A percentile compares a stretch with the other conserved stretches of the same genome.
These are phyloP conservation scores for Mus pahari DNA, from an alignment of 2,113 vertebrate genomes.

Conservation along the genomic window DNA sequence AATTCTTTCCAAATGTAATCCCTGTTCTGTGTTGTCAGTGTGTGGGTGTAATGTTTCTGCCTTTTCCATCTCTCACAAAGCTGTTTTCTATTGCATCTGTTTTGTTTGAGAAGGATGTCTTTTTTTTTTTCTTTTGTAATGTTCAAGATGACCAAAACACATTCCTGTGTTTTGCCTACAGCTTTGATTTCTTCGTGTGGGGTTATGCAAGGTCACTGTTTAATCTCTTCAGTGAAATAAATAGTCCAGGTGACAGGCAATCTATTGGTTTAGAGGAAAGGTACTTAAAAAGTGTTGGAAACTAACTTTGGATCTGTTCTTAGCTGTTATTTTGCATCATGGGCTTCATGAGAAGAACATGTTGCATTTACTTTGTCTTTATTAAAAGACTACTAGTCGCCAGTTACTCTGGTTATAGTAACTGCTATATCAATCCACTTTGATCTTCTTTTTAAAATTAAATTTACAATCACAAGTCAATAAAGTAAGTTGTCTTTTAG, in stretches of 20 bases:
- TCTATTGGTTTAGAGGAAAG: slow-evolving; percentile 64
- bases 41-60: slow-evolving; percentile 82
- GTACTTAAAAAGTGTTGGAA: slow-evolving; percentile 53
- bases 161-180: slow-evolving; percentile 67
- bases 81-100: slow-evolving; percentile 74
- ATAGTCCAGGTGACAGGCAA: slow-evolving; percentile 65
- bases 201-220: slow-evolving; percentile 65
- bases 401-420: slow-evolving; percentile 69
- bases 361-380: slow-evolving; percentile 79
- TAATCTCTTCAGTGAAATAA: slow-evolving; percentile 73
- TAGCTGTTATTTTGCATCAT: slow-evolving; percentile 68
- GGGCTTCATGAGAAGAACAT: slow-evolving; percentile 76
- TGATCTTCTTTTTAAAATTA: slow-evolving; percentile 72
- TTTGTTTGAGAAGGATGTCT: slow-evolving; percentile 80
- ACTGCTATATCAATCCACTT: slow-evolving; percentile 62
- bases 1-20: slow-evolving; percentile 86
- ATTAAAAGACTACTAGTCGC: slow-evolving; percentile 77
- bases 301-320: slow-evolving; percentile 50
- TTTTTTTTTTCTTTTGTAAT: slow-evolving; percentile 54
- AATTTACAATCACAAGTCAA: slow-evolving; percentile 67
- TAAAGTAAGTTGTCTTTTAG: slow-evolving; percentile 79
- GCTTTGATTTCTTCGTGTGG: slow-evolving; percentile 68
- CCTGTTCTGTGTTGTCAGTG: slow-evolving; percentile 80
- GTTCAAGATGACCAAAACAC: slow-evolving; percentile 74
- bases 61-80: slow-evolving; percentile 75